A percentile compares a stretch with the other conserved stretches of the same genome.
Evolutionary conservation across 2,113 vertebrate genomes (phyloP).

Genomic region (Sorex fumeus): DNA sequence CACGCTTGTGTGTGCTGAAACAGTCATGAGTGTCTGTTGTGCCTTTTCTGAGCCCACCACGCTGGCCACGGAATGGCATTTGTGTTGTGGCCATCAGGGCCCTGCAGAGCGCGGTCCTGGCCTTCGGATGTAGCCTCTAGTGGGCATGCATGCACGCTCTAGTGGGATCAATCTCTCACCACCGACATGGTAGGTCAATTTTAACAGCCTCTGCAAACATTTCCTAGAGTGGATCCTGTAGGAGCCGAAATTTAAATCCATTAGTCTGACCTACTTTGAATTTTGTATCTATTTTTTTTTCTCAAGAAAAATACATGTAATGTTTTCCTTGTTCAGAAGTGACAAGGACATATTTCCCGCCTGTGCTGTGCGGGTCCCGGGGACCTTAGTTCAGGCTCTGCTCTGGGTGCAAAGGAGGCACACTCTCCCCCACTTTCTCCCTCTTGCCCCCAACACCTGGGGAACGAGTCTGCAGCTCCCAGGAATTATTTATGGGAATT

Average conservation of each 20-base stretch:
- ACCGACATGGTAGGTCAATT: not conserved
- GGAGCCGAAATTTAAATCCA: slow-evolving; percentile 15
- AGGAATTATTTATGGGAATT: too few species aligned
- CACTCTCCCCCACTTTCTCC: too few species aligned
- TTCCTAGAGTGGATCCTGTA: not conserved
- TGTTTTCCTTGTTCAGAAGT: not conserved
- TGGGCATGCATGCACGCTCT: not conserved
- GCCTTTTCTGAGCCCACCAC: not conserved
- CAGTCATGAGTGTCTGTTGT: not conserved
- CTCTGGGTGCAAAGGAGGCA: too few species aligned
- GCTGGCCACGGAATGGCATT: too few species aligned
- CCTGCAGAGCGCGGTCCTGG: too few species aligned
- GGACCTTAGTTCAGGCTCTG: too few species aligned
- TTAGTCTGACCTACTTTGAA: not conserved
- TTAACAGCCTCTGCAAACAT: not conserved
- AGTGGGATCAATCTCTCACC: too few species aligned
- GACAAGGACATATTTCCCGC: not conserved
- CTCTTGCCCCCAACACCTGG: too few species aligned
- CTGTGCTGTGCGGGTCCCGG: too few species aligned
- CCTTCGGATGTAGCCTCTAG: not conserved
- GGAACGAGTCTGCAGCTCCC: too few species aligned
- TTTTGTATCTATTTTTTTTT: not conserved
- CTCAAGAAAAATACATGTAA: not conserved
- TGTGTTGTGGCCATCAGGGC: too few species aligned
- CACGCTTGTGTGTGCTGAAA: not conserved